phyloP scores from a whole-genome alignment of 23 tunicate species.

The Pegea sp. region DNA sequence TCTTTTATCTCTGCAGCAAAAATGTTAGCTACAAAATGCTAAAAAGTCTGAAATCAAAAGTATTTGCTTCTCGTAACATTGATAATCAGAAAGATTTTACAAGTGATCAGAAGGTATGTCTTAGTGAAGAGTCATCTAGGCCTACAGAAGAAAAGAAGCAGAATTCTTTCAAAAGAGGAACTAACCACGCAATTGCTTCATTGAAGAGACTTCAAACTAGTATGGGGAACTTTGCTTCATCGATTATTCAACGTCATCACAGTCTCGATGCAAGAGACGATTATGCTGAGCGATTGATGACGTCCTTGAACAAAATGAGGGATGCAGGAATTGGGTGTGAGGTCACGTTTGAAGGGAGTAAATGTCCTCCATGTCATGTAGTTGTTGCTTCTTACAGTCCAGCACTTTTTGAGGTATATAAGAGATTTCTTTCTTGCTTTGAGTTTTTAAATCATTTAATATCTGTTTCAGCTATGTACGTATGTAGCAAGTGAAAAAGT shows the following conservation, averaged over 20 bases:
- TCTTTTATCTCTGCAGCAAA: too few relatives aligned
- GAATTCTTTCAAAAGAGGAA: too few relatives aligned
- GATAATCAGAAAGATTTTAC: too few relatives aligned
- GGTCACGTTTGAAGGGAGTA: slow-evolving; percentile 8
- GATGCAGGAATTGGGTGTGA: slow-evolving; percentile 26
- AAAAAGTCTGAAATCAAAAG: too few relatives aligned
- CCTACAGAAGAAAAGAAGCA: too few relatives aligned
- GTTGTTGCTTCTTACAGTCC: slow-evolving; percentile 49
- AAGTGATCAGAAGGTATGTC: too few relatives aligned
- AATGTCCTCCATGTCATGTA: slow-evolving; percentile 24
- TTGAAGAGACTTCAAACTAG: background rate
- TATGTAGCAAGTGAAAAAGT: too few relatives aligned
- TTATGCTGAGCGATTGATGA: slow-evolving; percentile 31
- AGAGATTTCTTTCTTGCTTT: too few relatives aligned
- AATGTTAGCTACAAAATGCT: too few relatives aligned
- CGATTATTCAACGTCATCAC: slow-evolving; percentile 12
- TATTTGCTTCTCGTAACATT: too few relatives aligned
- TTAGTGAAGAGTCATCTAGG: too few relatives aligned
- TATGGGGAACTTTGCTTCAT: slow-evolving; percentile 57
- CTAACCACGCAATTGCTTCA: too few relatives aligned
- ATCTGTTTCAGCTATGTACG: slow-evolving; percentile 1
- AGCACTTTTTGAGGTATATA: slow-evolving; percentile 31
- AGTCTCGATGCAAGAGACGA: slow-evolving; percentile 47
- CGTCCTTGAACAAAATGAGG: slow-evolving; percentile 19
- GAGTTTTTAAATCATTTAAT: background rate